Conservation (phyloP, 2,888 invertebrate species). For the Ariolimax columbianus region DNA sequence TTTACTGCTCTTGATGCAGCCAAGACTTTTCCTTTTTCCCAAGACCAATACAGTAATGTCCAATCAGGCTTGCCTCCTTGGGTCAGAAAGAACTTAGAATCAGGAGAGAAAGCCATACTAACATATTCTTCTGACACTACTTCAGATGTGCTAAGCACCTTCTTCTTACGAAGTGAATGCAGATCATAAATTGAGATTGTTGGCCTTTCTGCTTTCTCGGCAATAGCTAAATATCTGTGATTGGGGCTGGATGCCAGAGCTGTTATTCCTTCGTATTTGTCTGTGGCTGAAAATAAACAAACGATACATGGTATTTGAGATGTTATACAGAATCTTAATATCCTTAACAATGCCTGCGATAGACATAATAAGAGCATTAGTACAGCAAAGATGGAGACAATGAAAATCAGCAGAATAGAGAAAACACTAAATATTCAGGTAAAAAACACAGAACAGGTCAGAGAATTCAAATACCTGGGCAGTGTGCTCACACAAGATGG, state of each 20-base stretch:
- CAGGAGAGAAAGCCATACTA: constrained; percentile 88
- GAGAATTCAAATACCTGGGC: no score
- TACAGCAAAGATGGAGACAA: no score
- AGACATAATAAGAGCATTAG: no score
- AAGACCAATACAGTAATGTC: constrained; percentile 88
- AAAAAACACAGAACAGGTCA: no score
- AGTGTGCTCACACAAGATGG: no score
- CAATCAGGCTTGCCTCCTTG: constrained; percentile 91
- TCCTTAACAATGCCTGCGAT: no score
- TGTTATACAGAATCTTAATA: no score
- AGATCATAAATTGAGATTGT: constrained; percentile 80
- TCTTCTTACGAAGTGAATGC: constrained; percentile 78
- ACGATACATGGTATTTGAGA: no score
- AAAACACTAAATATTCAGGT: no score
- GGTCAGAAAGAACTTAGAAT: constrained; percentile 88
- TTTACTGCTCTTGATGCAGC: constrained; percentile 85
- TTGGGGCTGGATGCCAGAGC: constrained; percentile 79
- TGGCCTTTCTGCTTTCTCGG: constrained; percentile 78
- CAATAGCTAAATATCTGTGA: constrained; percentile 78
- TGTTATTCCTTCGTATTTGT: constrained; percentile 79
- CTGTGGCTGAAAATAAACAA: constrained; percentile 61
- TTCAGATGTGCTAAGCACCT: constrained; percentile 78
- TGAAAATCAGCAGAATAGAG: no score
- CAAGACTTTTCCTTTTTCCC: constrained; percentile 89
- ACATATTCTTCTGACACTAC: constrained; percentile 83